These are phyloP conservation scores for Sebastes cheni DNA, from an alignment of 2,797 vertebrate species.

Conservation along the genomic window DNA sequence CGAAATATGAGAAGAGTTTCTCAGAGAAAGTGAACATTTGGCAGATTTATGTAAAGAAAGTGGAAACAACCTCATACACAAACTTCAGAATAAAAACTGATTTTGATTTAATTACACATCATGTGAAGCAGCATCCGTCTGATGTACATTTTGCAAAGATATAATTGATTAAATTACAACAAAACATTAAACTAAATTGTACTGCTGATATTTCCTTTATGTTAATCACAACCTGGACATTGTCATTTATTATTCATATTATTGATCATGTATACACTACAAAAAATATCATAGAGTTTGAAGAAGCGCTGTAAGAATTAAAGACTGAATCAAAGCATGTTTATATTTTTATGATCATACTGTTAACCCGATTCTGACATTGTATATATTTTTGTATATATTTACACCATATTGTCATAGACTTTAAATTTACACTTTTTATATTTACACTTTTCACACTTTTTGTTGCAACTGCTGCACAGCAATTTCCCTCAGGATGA, in stretches of 20 bases:
- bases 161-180: not conserved
- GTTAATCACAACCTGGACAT: not conserved
- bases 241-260: not conserved
- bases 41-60: too few species aligned
- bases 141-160: not conserved
- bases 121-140: too few species aligned
- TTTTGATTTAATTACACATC: too few species aligned
- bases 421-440: too few species aligned
- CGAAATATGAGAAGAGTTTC: not conserved
- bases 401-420: too few species aligned
- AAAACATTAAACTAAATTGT: not conserved
- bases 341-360: too few species aligned
- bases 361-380: fast-evolving
- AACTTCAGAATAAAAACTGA: too few species aligned
- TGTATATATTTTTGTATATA: too few species aligned
- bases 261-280: not conserved
- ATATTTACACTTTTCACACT: too few species aligned
- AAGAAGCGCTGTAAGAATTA: not conserved
- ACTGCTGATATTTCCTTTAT: not conserved
- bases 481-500: too few species aligned
- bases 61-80: too few species aligned
- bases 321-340: not conserved
- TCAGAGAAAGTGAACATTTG: slow-evolving; percentile 7
- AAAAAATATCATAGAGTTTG: not conserved
- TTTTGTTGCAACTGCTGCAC: fast-evolving